phyloP scores from a whole-genome alignment of 37 sponge, comb jelly and placozoan genomes.

The Bolinopsis microptera region DNA sequence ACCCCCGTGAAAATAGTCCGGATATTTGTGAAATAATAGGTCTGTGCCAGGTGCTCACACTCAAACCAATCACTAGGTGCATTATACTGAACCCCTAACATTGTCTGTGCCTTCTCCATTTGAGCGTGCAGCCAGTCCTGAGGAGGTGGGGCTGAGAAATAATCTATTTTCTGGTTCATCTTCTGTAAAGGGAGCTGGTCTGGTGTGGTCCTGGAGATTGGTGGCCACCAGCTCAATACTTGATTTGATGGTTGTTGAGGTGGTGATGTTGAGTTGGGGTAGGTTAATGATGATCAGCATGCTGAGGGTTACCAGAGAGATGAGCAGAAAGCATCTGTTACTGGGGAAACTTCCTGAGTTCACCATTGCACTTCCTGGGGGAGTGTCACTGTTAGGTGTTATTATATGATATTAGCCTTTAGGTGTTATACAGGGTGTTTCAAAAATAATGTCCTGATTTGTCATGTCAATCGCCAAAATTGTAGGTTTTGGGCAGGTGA shows the following conservation, averaged over 20 bases:
- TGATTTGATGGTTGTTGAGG: neutral
- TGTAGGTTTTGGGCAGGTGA: too few relatives aligned
- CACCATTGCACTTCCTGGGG: neutral
- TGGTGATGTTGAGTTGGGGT: neutral
- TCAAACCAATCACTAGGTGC: neutral
- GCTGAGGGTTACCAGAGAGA: neutral
- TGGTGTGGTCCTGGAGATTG: neutral
- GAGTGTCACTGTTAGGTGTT: too few relatives aligned
- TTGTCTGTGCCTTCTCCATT: neutral
- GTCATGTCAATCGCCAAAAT: too few relatives aligned
- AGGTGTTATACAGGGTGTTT: too few relatives aligned
- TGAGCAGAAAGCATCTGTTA: neutral
- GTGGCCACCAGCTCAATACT: neutral
- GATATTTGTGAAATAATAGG: slow-evolving; percentile 27
- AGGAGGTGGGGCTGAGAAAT: neutral
- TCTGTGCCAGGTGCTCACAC: neutral
- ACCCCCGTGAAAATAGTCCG: neutral
- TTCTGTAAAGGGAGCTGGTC: too few relatives aligned
- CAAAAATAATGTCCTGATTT: too few relatives aligned
- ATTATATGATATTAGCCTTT: too few relatives aligned
- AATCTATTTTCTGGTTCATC: neutral
- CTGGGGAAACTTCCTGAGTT: neutral
- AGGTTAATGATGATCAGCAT: neutral
- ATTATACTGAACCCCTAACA: neutral
- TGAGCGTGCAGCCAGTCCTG: neutral